Conservation (phyloP, 2,113 vertebrate species). For the Petrocephalus zakoni region DNA sequence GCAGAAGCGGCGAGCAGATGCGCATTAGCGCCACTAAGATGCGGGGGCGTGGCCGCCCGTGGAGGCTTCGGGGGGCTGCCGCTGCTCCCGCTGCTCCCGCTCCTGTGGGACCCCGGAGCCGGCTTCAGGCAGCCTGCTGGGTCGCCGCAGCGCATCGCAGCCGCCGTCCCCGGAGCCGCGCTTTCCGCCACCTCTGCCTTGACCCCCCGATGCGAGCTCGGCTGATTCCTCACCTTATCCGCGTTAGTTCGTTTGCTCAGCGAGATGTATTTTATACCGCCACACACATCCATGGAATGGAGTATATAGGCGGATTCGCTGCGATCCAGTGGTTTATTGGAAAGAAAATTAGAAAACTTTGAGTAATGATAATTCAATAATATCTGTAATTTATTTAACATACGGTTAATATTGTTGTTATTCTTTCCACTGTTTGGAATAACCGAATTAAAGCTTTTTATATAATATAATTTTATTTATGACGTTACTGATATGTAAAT, state of each 20-base stretch:
- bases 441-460: not conserved
- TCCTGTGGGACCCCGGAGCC: not conserved
- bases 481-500: not conserved
- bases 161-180: slow-evolving; percentile 4
- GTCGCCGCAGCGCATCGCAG: not conserved
- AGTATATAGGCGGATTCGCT: not conserved
- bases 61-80: not conserved
- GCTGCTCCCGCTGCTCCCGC: not conserved
- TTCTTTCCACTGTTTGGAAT: not conserved
- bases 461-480: not conserved
- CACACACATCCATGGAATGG: not conserved
- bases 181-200: slow-evolving; percentile 34
- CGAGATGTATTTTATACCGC: not conserved
- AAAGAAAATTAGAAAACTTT: not conserved
- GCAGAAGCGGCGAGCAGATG: not conserved
- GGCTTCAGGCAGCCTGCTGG: not conserved
- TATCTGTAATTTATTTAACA: not conserved
- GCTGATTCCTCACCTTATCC: not conserved
- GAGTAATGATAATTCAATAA: not conserved
- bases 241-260: not conserved
- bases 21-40: slow-evolving; percentile 6
- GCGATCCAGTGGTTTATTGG: not conserved
- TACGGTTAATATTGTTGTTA: not conserved
- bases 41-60: not conserved
- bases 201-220: slow-evolving; percentile 13